Conservation (phyloP, 2,888 invertebrate genomes). For the Rotaria macrura region DNA sequence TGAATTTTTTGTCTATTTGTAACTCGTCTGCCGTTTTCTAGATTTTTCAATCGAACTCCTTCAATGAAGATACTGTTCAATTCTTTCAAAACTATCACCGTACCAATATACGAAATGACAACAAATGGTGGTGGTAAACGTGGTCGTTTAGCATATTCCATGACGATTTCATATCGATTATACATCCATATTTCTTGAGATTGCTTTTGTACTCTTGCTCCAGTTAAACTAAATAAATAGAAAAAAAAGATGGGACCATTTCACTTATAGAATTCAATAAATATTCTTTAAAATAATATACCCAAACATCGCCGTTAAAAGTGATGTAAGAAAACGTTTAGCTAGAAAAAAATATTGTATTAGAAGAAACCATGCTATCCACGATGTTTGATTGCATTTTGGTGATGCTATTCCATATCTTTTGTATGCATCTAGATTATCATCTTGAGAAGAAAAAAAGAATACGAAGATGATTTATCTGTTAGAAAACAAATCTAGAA, state of each 20-base stretch:
- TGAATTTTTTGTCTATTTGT: no score
- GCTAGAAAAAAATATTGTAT: conserved; percentile 32
- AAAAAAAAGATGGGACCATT: not conserved
- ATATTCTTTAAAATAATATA: not conserved
- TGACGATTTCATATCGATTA: conserved; percentile 33
- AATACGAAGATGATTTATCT: no score
- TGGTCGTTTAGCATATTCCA: conserved; percentile 30
- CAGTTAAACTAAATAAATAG: conserved; percentile 18
- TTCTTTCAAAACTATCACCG: no score
- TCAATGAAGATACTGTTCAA: no score
- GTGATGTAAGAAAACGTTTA: conserved; percentile 32
- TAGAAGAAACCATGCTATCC: conserved; percentile 31
- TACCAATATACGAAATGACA: conserved; percentile 21
- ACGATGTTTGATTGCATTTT: conserved; percentile 26
- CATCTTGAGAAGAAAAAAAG: not conserved
- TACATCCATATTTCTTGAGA: conserved; percentile 33
- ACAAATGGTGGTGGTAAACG: conserved; percentile 33
- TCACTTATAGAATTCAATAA: not conserved
- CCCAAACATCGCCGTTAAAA: conserved; percentile 33
- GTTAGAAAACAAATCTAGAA: not conserved
- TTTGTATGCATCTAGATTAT: not conserved
- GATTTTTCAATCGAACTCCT: no score
- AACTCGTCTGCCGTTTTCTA: no score
- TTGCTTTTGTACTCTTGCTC: conserved; percentile 25
- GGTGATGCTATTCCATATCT: not conserved